Conservation (phyloP, 2,113 vertebrate species). For the Zosterops hypoxanthus region DNA sequence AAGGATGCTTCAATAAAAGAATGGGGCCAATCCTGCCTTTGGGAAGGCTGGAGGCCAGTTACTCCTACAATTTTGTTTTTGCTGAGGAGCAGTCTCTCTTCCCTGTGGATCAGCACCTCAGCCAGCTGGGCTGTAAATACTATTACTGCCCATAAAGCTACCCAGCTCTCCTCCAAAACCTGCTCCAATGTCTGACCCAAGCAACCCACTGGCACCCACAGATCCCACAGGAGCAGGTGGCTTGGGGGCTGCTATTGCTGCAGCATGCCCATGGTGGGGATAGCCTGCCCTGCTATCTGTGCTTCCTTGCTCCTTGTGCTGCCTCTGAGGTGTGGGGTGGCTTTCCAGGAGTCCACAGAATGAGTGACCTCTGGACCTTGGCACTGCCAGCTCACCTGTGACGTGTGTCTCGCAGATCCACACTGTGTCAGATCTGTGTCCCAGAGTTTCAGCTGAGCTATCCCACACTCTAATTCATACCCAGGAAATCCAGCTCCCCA, state of each 20-base stretch:
- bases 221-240: neutral
- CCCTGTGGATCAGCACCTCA: neutral
- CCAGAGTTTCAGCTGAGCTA: neutral
- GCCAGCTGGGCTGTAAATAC: neutral
- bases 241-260: neutral
- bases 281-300: neutral
- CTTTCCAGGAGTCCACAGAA: neutral
- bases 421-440: rapidly evolving
- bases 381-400: rapidly evolving
- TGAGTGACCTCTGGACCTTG: neutral
- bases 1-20: neutral
- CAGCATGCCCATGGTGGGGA: neutral
- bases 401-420: rapidly evolving
- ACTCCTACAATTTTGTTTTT: neutral
- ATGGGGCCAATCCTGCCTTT: neutral
- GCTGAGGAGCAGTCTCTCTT: neutral
- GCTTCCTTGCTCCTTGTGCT: neutral
- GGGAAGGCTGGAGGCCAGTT: neutral
- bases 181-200: neutral
- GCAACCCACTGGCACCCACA: neutral
- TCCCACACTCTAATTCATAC: neutral
- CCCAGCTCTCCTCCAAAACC: neutral
- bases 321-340: neutral
- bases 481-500: neutral
- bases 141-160: slow-evolving; percentile 9